Evolutionary conservation across 30 jellyfish, hydroid and myxozoan genomes (phyloP).

Genomic region (Aurelia coerulea): DNA sequence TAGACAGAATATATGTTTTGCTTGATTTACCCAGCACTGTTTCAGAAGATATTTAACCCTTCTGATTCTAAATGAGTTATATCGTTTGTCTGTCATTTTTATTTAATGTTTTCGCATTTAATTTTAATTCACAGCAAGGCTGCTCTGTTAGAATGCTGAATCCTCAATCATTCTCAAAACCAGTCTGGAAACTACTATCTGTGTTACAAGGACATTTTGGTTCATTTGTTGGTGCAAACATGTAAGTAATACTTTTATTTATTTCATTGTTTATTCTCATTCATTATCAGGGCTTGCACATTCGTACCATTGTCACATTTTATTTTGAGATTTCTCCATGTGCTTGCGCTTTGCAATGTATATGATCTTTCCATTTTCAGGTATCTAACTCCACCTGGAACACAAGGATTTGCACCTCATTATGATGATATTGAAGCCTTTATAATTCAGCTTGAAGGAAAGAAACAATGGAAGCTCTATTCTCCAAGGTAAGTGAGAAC

Average conservation of each 20-base stretch:
- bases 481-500: conserved; percentile 77
- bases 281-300: too few species aligned
- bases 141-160: conserved; percentile 85
- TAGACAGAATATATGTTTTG: too few species aligned
- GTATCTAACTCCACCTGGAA: conserved; percentile 91
- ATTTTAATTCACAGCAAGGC: conserved; percentile 64
- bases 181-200: conserved; percentile 78
- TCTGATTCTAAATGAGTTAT: too few species aligned
- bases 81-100: too few species aligned
- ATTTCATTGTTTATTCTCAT: not conserved
- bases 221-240: conserved; percentile 88
- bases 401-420: conserved; percentile 98
- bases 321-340: too few species aligned
- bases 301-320: too few species aligned
- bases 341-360: too few species aligned
- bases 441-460: conserved; percentile 90
- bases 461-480: conserved; percentile 87
- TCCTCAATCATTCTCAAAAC: conserved; percentile 82
- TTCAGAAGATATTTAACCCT: too few species aligned
- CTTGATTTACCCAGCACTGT: too few species aligned
- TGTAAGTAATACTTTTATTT: conserved; percentile 33
- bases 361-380: not conserved
- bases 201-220: conserved; percentile 84
- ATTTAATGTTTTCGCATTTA: too few species aligned
- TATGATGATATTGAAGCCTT: conserved; percentile 96